Evolutionary conservation across 2,797 vertebrate genomes (phyloP), one percentile per base, ranked within the genome.

Genomic region (Rhodeus uyekii): DNA sequence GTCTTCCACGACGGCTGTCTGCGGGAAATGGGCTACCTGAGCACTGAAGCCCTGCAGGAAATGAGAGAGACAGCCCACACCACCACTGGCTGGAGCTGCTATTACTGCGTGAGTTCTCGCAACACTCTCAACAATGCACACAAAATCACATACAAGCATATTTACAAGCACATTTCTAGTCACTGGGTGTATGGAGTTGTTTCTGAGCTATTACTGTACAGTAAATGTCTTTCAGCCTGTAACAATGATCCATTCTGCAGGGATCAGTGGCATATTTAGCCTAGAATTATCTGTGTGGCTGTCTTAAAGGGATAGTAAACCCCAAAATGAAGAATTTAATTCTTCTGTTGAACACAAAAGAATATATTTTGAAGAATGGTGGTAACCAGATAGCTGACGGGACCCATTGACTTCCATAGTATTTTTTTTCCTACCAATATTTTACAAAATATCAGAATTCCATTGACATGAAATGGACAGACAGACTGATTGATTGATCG

Each of bases 1-100:
- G 95, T 98, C 80, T 99, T 98, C 64, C 98, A 99, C 0, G 97
- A 99, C 0, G 98, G 98, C 87, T 99, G 98, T 90, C 94, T 99
- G 90, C 94, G 94, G 78, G 97, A 97, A 89, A 94, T 99, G 92
- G 97, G 97, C 32, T 96, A 96, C 89, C 92, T 98, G 89, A 93
- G 95, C 53, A 90, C 93, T 0, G 95, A 96, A 80, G 92, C 95
- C 0, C 74, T 96, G 5, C 90, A 94, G 78, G 96, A 97, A 89
- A 94, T 98, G 95, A 96, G 91, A 0, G 96, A 98, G 77, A 95
- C 93, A 0, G 97, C 97, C 0, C 96, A 97, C 91, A 96, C 96
- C 0, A 94, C 96, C 63, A 94, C 92, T 0, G 98, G 98, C 89
- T 99, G 97, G 98, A 98, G 97, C 93, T 99, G 98, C 93, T 96